phyloP scores from a whole-genome alignment of 2,113 vertebrate genomes.

The Mugil cephalus region DNA sequence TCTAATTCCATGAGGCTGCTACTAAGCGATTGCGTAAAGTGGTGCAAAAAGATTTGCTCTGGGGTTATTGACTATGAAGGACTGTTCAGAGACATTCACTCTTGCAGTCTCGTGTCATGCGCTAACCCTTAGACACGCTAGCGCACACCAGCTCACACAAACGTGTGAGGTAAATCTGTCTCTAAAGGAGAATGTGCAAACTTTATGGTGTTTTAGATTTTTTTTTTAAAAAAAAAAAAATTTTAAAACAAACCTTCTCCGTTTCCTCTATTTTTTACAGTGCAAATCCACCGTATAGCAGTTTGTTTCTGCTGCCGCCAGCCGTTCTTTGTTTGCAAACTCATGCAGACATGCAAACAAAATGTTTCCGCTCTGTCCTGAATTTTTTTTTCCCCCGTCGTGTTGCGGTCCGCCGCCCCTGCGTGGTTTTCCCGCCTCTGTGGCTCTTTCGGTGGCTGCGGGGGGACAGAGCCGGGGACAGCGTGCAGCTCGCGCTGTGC shows the following conservation, averaged over 20 bases:
- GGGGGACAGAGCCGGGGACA: constrained; percentile 33
- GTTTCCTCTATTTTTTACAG: neutral
- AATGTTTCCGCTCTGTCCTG: constrained; percentile 15
- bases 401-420: constrained; percentile 16
- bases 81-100: too few relatives aligned
- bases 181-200: too few relatives aligned
- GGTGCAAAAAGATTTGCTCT: too few relatives aligned
- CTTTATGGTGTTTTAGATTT: too few relatives aligned
- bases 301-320: neutral
- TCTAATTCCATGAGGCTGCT: constrained; percentile 33
- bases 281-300: neutral
- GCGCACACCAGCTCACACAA: too few relatives aligned
- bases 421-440: constrained; percentile 40
- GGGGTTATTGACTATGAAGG: too few relatives aligned
- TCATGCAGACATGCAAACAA: neutral
- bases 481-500: constrained; percentile 25
- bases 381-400: constrained; percentile 27
- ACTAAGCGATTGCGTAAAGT: constrained; percentile 53
- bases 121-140: too few relatives aligned
- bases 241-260: neutral
- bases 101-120: too few relatives aligned
- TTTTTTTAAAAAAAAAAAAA: neutral
- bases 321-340: neutral
- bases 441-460: constrained; percentile 30
- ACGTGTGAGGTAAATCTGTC: too few relatives aligned